A percentile compares a stretch with the other conserved stretches of the same genome.
These are phyloP conservation scores for Astyanax mexicanus DNA, from an alignment of 2,797 vertebrate species.

Conservation along the genomic window DNA sequence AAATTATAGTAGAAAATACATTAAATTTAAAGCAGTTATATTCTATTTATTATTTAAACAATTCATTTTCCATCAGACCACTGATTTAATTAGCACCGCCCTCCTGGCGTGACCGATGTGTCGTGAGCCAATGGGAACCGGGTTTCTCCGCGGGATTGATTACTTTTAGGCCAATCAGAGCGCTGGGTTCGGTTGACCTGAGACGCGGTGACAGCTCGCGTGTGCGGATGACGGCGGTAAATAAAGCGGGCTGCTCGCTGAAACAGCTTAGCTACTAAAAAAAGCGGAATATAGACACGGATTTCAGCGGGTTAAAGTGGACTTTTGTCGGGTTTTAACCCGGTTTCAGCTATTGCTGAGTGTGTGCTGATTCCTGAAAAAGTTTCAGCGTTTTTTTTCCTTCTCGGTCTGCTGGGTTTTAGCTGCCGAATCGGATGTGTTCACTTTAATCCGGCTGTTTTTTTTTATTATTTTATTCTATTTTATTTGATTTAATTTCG, in stretches of 20 bases:
- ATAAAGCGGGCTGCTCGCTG: conserved; percentile 72
- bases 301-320: not conserved
- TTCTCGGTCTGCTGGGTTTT: conserved; percentile 10
- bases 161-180: conserved; percentile 55
- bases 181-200: conserved; percentile 66
- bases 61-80: not conserved
- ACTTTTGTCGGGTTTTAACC: not conserved
- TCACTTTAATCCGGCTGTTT: conserved; percentile 57
- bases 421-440: conserved; percentile 20
- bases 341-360: not conserved
- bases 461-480: too few relatives aligned
- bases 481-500: too few relatives aligned
- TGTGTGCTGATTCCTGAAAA: conserved; percentile 6
- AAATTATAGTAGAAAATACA: too few relatives aligned
- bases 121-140: conserved; percentile 39
- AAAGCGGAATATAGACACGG: conserved; percentile 9
- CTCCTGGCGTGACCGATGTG: conserved; percentile 33
- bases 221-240: conserved; percentile 87
- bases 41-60: too few relatives aligned
- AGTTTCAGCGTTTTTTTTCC: conserved; percentile 34
- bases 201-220: conserved; percentile 85
- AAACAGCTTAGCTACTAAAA: too few relatives aligned
- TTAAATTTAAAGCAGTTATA: too few relatives aligned
- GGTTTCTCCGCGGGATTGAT: conserved; percentile 19
- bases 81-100: not conserved